Evolutionary conservation across 2,113 vertebrate species (phyloP).

Genomic region (Perca flavescens): DNA sequence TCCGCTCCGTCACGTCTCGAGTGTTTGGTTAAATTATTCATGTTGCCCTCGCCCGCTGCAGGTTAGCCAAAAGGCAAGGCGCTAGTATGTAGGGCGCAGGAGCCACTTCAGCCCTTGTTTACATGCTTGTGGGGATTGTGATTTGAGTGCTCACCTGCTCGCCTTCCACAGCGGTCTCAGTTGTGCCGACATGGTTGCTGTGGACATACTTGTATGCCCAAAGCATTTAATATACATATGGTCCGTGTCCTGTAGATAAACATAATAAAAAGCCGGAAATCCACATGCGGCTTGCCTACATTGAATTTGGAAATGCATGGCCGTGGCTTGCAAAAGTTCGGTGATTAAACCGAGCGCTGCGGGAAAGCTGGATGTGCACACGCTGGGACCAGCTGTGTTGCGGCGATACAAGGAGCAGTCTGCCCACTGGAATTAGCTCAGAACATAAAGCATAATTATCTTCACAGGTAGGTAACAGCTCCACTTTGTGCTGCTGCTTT

Average conservation of each 20-base stretch:
- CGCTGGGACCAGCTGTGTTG: constrained; percentile 49
- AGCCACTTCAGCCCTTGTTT: constrained; percentile 69
- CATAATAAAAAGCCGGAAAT: constrained; percentile 34
- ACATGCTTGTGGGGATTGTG: constrained; percentile 69
- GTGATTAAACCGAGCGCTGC: constrained; percentile 55
- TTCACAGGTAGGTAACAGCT: constrained; percentile 53
- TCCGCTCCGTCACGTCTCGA: constrained; percentile 76
- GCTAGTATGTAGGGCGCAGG: background rate
- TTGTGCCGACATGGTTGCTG: constrained; percentile 39
- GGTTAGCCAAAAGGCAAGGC: constrained; percentile 63
- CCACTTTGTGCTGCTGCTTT: constrained; percentile 30
- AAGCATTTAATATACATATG: constrained; percentile 53
- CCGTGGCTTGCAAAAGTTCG: constrained; percentile 43
- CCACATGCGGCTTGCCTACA: background rate
- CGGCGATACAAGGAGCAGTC: constrained; percentile 58
- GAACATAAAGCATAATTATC: constrained; percentile 63
- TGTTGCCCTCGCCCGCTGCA: constrained; percentile 57
- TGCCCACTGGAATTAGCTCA: constrained; percentile 55
- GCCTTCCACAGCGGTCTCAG: constrained; percentile 49
- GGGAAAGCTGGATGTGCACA: constrained; percentile 44
- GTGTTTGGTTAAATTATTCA: constrained; percentile 83
- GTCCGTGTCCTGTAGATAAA: constrained; percentile 21
- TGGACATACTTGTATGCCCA: constrained; percentile 48
- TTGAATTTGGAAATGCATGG: constrained; percentile 43
- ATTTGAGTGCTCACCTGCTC: constrained; percentile 68